Evolutionary conservation across 2,113 vertebrate genomes (phyloP).

Genomic region (Xenopus borealis): DNA sequence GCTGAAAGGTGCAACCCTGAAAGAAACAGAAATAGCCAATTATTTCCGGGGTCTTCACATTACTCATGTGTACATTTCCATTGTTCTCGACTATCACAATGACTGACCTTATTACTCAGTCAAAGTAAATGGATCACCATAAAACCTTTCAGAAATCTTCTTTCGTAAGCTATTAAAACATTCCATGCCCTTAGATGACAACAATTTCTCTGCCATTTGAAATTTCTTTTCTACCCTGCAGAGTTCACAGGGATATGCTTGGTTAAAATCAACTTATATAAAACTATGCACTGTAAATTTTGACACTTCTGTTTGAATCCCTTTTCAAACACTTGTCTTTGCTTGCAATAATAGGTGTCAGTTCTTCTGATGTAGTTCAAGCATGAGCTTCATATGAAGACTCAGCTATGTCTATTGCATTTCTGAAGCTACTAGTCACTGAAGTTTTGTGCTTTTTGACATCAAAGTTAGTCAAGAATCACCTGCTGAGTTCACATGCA

Average conservation of each 20-base stretch:
- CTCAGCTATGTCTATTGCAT: conserved; percentile 89
- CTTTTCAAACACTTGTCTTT: conserved; percentile 98
- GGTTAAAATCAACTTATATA: conserved; percentile 99
- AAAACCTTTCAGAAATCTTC: conserved; percentile 82
- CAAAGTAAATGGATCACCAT: conserved; percentile 81
- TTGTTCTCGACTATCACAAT: conserved; percentile 74
- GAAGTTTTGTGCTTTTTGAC: conserved; percentile 95
- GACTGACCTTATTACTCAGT: conserved; percentile 78
- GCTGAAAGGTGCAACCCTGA: conserved; percentile 19
- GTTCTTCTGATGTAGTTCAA: conserved; percentile 96
- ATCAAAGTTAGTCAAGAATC: conserved; percentile 91
- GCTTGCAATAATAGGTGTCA: conserved; percentile 98
- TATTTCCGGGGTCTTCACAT: conserved; percentile 58
- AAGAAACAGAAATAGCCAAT: conserved; percentile 48
- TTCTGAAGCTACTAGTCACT: conserved; percentile 95
- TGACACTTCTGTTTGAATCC: conserved; percentile 97
- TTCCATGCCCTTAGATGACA: conserved; percentile 85
- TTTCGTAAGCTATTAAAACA: conserved; percentile 85
- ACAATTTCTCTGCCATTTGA: conserved; percentile 87
- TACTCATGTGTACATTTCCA: conserved; percentile 54
- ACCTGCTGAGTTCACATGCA: conserved; percentile 95
- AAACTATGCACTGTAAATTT: conserved; percentile 89
- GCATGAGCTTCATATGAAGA: conserved; percentile 82
- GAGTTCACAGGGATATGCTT: conserved; percentile 95
- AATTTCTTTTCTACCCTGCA: conserved; percentile 91